These are phyloP conservation scores for Limanda limanda DNA, from an alignment of 2,113 vertebrate genomes.

Conservation along the genomic window DNA sequence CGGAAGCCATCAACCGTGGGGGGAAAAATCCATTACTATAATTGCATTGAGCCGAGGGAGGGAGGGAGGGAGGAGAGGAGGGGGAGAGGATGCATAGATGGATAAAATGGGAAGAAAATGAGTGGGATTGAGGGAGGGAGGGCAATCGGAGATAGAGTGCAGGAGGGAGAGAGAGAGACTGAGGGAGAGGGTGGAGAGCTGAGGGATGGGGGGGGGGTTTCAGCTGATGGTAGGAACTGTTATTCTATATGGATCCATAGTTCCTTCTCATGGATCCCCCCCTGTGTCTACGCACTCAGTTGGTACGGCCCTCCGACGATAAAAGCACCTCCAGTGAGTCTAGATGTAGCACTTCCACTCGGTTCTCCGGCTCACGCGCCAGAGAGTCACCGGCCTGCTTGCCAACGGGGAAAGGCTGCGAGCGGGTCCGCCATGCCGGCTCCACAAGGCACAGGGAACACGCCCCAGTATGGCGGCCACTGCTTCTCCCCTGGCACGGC, in stretches of 20 bases:
- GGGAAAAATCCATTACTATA: constrained; percentile 95
- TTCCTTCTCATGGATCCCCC: constrained; percentile 80
- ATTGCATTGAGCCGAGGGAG: constrained; percentile 89
- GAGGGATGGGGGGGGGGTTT: constrained; percentile 58
- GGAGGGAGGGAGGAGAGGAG: constrained; percentile 71
- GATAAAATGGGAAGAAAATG: constrained; percentile 77
- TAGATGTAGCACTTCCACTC: constrained; percentile 92
- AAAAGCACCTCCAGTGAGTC: constrained; percentile 95
- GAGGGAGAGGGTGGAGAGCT: constrained; percentile 44
- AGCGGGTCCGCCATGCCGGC: constrained; percentile 60
- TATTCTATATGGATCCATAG: constrained; percentile 80
- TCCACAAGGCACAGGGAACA: constrained; percentile 70
- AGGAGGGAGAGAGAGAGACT: constrained; percentile 33
- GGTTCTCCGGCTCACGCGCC: constrained; percentile 81
- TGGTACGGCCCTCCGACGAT: constrained; percentile 98
- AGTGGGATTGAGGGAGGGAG: constrained; percentile 72
- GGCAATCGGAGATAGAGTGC: constrained; percentile 71
- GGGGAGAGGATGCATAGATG: constrained; percentile 72
- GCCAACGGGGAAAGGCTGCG: constrained; percentile 55
- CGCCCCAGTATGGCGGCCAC: constrained; percentile 73
- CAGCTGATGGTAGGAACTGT: constrained; percentile 62
- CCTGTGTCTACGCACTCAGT: constrained; percentile 80
- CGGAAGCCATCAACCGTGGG: constrained; percentile 92
- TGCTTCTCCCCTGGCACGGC: constrained; percentile 35
- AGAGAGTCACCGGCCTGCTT: constrained; percentile 56